These are phyloP conservation scores for Hippoglossus hippoglossus DNA, from an alignment of 2,797 vertebrate genomes.

Conservation along the genomic window DNA sequence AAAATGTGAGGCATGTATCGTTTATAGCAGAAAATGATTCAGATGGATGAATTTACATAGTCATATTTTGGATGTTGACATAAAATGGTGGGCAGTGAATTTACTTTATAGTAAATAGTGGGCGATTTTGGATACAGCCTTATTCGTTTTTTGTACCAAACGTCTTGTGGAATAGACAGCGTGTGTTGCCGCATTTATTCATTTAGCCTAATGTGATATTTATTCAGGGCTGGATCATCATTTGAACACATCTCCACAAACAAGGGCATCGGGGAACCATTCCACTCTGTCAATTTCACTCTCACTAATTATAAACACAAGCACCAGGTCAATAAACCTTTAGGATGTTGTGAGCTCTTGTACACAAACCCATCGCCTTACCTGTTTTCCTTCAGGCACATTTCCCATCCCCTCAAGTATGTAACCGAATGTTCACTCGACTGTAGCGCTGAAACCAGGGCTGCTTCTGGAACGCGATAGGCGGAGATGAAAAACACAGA, in stretches of 20 bases:
- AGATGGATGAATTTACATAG: too few species aligned
- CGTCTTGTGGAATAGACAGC: constrained; percentile 3
- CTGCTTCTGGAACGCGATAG: constrained; percentile 11
- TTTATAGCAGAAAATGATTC: too few species aligned
- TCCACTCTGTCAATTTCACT: constrained; percentile 30
- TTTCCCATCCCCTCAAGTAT: constrained; percentile 27
- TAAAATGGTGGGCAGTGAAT: too few species aligned
- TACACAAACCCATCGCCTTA: constrained; percentile 45
- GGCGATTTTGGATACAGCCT: not conserved
- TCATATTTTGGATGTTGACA: too few species aligned
- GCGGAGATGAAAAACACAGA: constrained; percentile 14
- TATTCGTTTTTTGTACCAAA: not conserved
- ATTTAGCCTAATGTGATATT: constrained; percentile 14
- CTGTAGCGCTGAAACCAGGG: constrained; percentile 6
- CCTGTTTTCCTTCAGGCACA: constrained; percentile 11
- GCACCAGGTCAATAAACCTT: constrained; percentile 42
- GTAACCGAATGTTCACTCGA: constrained; percentile 40
- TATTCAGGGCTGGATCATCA: constrained; percentile 5
- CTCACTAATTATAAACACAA: constrained; percentile 37
- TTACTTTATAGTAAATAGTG: too few species aligned
- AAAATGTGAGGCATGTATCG: too few species aligned
- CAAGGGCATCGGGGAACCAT: too few species aligned
- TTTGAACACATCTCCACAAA: constrained; percentile 29
- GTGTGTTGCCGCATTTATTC: constrained; percentile 12
- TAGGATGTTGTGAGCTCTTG: constrained; percentile 39